Evolutionary conservation across 2,888 invertebrate species (phyloP).

Genomic region (Hybos culiciformis): DNA sequence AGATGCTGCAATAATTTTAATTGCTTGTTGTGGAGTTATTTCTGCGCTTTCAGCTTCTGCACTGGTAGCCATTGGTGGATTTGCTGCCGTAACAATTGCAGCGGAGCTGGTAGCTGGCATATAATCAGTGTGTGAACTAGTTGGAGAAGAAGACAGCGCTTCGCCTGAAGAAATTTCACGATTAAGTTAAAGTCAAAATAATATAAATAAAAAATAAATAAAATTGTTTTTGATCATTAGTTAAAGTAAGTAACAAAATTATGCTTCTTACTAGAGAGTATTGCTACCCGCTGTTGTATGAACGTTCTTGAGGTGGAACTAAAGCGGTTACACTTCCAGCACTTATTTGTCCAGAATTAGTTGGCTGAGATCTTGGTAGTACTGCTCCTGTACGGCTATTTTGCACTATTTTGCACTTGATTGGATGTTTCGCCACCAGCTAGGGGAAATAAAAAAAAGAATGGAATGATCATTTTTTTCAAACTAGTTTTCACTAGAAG

Average conservation of each 20-base stretch:
- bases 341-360: conserved; percentile 32
- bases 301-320: conserved; percentile 48
- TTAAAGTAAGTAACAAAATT: too few species aligned
- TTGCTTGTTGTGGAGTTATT: conserved; percentile 30
- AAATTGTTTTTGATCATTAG: too few species aligned
- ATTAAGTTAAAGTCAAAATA: too few species aligned
- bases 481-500: too few species aligned
- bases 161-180: too few species aligned
- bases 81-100: conserved; percentile 47
- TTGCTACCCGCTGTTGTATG: conserved; percentile 39
- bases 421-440: too few species aligned
- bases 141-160: conserved; percentile 51
- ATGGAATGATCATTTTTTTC: too few species aligned
- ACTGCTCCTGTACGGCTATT: conserved; percentile 60
- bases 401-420: too few species aligned
- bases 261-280: too few species aligned
- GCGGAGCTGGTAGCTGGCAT: conserved; percentile 72
- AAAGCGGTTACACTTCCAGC: conserved; percentile 37
- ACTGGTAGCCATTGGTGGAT: conserved; percentile 41
- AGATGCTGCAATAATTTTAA: too few species aligned
- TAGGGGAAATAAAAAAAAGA: too few species aligned
- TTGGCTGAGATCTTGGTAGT: conserved; percentile 54
- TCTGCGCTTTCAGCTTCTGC: conserved; percentile 34
- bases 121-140: conserved; percentile 66
- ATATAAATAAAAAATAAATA: too few species aligned